Evolutionary conservation across 1,140 invertebrate genomes (phyloP).

Genomic region (silkworm (Bombyx mori)): DNA sequence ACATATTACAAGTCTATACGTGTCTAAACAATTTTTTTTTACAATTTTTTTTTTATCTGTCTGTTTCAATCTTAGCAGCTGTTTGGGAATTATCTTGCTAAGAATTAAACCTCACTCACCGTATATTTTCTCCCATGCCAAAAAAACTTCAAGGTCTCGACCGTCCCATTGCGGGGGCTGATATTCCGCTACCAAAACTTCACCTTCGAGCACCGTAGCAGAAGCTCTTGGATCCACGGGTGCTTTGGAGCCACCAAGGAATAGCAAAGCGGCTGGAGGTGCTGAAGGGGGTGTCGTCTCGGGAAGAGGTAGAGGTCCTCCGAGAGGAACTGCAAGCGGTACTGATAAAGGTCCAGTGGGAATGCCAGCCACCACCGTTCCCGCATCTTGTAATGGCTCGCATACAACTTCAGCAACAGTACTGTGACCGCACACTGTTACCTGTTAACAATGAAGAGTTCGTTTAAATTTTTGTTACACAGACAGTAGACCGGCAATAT

Average conservation of each 20-base stretch:
- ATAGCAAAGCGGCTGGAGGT: constrained; percentile 71
- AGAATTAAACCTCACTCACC: constrained; percentile 32
- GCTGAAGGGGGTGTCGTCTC: constrained; percentile 19
- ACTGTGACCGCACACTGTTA: constrained; percentile 47
- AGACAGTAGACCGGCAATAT: too few relatives aligned
- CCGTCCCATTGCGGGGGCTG: constrained; percentile 69
- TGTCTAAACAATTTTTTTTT: too few relatives aligned
- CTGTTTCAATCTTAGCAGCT: too few relatives aligned
- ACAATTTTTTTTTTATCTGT: too few relatives aligned
- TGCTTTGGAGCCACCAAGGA: constrained; percentile 76
- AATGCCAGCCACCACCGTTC: constrained; percentile 41
- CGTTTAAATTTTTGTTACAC: neutral
- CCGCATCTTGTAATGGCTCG: constrained; percentile 51
- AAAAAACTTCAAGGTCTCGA: constrained; percentile 56
- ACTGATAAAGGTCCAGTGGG: constrained; percentile 45
- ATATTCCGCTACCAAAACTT: constrained; percentile 75
- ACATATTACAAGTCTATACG: too few relatives aligned
- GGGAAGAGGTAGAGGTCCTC: constrained; percentile 39
- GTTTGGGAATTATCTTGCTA: too few relatives aligned
- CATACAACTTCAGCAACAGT: constrained; percentile 56
- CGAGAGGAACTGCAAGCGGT: constrained; percentile 35
- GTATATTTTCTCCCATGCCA: constrained; percentile 65
- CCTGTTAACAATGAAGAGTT: constrained; percentile 34
- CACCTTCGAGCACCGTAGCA: constrained; percentile 72
- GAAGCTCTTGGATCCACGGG: constrained; percentile 74